Percentiles rank a stretch among this genome's conserved stretches.
Conservation (phyloP, 2,113 vertebrate species). For the Nestor notabilis region DNA sequence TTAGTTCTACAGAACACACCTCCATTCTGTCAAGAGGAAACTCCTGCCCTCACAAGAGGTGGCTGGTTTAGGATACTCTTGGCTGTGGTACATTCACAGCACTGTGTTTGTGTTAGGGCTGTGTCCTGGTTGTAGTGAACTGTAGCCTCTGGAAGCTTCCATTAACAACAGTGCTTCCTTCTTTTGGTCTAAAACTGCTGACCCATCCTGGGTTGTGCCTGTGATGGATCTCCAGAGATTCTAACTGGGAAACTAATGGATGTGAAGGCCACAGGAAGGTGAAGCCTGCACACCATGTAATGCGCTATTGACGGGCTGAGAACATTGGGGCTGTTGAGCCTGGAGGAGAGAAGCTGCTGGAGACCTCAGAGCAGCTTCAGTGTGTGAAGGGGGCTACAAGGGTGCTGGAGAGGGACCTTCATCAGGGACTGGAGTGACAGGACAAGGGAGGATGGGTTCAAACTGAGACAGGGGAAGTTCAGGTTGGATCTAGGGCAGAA, state of each 20-base stretch:
- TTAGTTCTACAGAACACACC: background rate
- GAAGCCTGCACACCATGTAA: background rate
- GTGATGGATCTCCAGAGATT: background rate
- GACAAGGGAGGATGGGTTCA: too few relatives aligned
- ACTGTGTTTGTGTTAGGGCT: background rate
- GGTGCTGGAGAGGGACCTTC: too few relatives aligned
- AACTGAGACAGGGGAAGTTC: too few relatives aligned
- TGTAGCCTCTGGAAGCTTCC: background rate
- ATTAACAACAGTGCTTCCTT: background rate
- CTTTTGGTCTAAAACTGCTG: background rate
- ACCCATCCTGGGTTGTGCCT: background rate
- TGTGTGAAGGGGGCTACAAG: too few relatives aligned
- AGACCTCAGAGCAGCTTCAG: too few relatives aligned
- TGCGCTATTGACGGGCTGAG: too few relatives aligned
- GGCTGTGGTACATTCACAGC: accelerated
- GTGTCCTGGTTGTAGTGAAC: background rate
- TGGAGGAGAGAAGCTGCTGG: too few relatives aligned
- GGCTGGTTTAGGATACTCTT: accelerated
- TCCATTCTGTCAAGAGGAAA: background rate
- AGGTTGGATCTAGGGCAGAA: too few relatives aligned
- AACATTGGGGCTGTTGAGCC: too few relatives aligned
- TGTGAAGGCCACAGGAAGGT: background rate
- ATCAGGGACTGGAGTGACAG: too few relatives aligned
- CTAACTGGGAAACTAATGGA: background rate
- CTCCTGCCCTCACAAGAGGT: accelerated